Base-by-base conservation (phyloP, 2,888 invertebrate genomes). In the Helleia helle region DNA sequence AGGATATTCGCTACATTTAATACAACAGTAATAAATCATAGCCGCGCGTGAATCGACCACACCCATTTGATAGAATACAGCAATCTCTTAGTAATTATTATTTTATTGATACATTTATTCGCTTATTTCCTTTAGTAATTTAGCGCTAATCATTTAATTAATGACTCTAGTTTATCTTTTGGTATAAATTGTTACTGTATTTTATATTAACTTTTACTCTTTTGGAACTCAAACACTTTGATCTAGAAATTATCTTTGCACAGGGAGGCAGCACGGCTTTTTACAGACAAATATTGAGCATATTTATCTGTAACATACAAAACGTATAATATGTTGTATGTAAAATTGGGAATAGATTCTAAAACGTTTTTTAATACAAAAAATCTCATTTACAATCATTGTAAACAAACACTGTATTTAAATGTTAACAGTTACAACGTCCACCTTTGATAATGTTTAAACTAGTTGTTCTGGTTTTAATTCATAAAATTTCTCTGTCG, bases 71-170 rank as follows among this genome's bases (percentile, higher is more conserved):
- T 62, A 65, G 65, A 66, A 66, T 57, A 55, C 62, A 54, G 64
- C 69, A 65, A 66, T 73, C 70, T 59, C 65, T 65, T 62, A 62
- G 59, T 57, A 64, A 65, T 77, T 71, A 80, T 79, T 72, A 77
- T 76, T 77, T 73, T 73, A 79, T 75, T 80, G 74, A 71, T 70
- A 70, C 64, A 68, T 69, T 67, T 74, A 70, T 73, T 71, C 62
- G 62, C 61, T 65, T 63, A 64, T 69, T 71, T 65, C 59, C 55
- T 50, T 38, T 45, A 43, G 49, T 71, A 68, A 76, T 75, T 72
- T 69, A 76, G 54, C 67, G 62, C 59, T 66, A 51, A 64, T 62
- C 62, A 61, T 30, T 61, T 63, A 62, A 68, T 69, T 67, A 34
- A 18, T 17, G 11, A 22, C 22, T 2, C n/a, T 22, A 22, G 6